Base-by-base conservation (phyloP, 2,888 invertebrate species). In the Netelia fuscicornis region DNA sequence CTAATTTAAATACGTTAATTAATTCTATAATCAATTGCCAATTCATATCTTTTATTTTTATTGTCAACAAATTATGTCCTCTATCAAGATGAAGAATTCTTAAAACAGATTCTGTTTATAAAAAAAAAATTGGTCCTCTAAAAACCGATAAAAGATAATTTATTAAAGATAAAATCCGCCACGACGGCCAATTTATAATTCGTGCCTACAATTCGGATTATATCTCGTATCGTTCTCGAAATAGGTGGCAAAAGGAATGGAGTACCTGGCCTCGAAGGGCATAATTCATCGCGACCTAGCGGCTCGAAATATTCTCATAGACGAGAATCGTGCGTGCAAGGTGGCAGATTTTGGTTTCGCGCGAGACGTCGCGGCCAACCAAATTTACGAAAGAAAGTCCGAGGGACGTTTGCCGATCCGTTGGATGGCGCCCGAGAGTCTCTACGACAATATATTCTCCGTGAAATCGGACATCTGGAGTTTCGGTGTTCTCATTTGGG, bases 391-490 rank as follows among this genome's bases (percentile, higher is more conserved):
- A 92, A 95, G 98, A 54, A 98, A 98, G 91, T 97, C 97, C 86
- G 98, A 98, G 91, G 98, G 95, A 13, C 92, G 95, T 56, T 91
- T 95, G 30, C 96, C 96, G 1, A 95, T 96, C 64, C 94, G 98
- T 93, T 99, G 99, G 99, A 98, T 99, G 98, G 98, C 98, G 0
- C 98, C 98, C 0, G 99, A 99, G 92, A 98, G 98, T 1, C 95
- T 99, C 1, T 98, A 98, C 93, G 98, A 99, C 92, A 98, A 98
- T 92, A 96, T 98, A 91, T 99, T 98, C 94, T 98, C 98, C 11
- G 96, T 97, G 1, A 98, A 98, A 94, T 98, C 98, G 1, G 99
- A 99, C 93, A 97, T 98, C 64, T 99, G 98, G 98, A 98, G 98
- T 90, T 99, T 98, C 90, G 98, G 98, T 0, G 97, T 99, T 13